These are phyloP conservation scores for Apantesis nais DNA, from an alignment of 2,888 invertebrate genomes.

Conservation along the genomic window DNA sequence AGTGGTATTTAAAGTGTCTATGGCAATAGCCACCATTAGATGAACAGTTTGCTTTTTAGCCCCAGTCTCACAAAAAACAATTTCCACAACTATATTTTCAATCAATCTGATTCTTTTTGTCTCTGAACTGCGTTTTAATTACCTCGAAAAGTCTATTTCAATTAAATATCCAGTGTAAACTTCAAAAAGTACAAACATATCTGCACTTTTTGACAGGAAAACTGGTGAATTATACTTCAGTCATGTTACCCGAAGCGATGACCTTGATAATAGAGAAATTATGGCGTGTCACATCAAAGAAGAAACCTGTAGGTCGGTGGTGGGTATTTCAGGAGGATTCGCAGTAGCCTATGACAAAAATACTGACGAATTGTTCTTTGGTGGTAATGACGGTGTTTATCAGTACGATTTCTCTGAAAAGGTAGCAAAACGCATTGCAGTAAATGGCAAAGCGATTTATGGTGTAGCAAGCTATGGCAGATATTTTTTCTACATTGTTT, in stretches of 20 bases:
- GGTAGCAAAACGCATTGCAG: conserved; percentile 5
- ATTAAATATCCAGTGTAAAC: not conserved
- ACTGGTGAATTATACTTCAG: conserved; percentile 9
- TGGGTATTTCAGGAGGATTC: conserved; percentile 6
- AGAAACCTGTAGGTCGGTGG: conserved; percentile 3
- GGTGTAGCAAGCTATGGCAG: not conserved
- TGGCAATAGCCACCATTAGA: no score
- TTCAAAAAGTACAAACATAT: not conserved
- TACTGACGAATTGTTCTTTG: conserved; percentile 3
- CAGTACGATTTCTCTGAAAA: conserved; percentile 8
- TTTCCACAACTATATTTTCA: no score
- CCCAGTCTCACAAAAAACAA: no score
- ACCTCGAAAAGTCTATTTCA: not conserved
- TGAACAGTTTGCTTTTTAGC: no score
- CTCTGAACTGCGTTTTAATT: not conserved
- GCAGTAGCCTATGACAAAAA: not conserved
- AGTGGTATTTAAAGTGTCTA: no score
- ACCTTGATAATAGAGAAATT: not conserved
- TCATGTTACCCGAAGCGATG: conserved; percentile 7
- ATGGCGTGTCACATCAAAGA: conserved; percentile 10
- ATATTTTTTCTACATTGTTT: conserved; percentile 8
- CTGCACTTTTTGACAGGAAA: not conserved
- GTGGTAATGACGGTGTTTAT: conserved; percentile 11
- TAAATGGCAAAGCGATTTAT: conserved; percentile 3
- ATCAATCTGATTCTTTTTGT: no score